These are phyloP conservation scores for Petrolisthes manimaculis DNA, from an alignment of 2,888 invertebrate genomes.

Conservation along the genomic window DNA sequence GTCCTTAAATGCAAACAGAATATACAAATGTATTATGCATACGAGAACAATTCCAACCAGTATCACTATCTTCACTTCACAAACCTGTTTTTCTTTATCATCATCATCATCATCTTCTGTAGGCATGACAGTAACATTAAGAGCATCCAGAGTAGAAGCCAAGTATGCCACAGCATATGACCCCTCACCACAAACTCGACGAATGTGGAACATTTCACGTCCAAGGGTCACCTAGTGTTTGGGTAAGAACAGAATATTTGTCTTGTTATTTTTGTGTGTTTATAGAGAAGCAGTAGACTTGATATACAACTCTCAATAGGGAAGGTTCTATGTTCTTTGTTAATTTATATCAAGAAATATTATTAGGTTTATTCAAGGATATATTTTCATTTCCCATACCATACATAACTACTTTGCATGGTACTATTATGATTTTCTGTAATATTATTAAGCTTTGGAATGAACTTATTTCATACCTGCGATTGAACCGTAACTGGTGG, in stretches of 20 bases:
- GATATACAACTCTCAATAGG: too few relatives aligned
- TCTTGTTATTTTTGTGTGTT: neutral
- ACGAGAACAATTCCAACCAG: too few relatives aligned
- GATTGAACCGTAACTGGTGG: constrained; percentile 36
- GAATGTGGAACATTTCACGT: constrained; percentile 48
- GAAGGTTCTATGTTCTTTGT: too few relatives aligned
- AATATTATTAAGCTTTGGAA: neutral
- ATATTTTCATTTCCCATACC: too few relatives aligned
- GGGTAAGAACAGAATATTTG: neutral
- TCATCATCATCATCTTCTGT: constrained; percentile 12
- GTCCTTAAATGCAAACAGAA: too few relatives aligned
- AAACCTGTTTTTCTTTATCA: constrained; percentile 37
- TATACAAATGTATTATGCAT: too few relatives aligned
- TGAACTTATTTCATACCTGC: constrained; percentile 33
- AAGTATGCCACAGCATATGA: constrained; percentile 85
- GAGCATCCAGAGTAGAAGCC: constrained; percentile 70
- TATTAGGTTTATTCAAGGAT: too few relatives aligned
- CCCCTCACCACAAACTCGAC: constrained; percentile 80
- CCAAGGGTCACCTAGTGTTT: constrained; percentile 42
- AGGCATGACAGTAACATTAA: constrained; percentile 59
- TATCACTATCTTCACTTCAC: neutral
- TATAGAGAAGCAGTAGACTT: neutral
- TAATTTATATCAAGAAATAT: too few relatives aligned
- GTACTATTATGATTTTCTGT: neutral
- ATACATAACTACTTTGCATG: too few relatives aligned